Conservation (phyloP, 1,140 invertebrate species). For the Bombus pascuorum region DNA sequence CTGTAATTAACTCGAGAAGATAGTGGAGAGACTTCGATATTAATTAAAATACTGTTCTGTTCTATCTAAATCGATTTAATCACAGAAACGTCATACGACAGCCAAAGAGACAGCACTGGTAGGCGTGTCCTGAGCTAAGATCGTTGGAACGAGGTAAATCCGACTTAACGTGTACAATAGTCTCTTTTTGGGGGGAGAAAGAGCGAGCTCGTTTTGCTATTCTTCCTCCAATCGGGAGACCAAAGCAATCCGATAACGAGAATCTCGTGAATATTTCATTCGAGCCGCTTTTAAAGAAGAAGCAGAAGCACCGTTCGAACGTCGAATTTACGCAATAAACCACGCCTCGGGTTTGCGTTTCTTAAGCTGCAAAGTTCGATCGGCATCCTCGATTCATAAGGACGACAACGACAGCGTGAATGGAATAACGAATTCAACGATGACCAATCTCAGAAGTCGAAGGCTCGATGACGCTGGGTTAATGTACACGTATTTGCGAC, state of each 20-base stretch:
- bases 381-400: constrained; percentile 50
- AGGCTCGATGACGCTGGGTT: neutral
- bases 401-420: constrained; percentile 18
- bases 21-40: neutral
- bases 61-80: neutral
- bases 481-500: neutral
- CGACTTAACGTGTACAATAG: neutral
- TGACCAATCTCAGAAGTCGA: neutral
- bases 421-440: constrained; percentile 23
- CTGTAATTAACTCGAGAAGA: neutral
- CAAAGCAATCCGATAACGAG: neutral
- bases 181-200: neutral
- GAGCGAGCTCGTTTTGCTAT: neutral
- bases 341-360: neutral
- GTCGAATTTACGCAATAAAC: neutral
- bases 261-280: constrained; percentile 2
- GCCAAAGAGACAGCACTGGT: neutral
- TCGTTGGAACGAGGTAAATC: constrained; percentile 1
- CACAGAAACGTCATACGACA: neutral
- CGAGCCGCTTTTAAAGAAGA: neutral
- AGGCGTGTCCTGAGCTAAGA: constrained; percentile 13
- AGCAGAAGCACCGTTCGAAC: too few species aligned
- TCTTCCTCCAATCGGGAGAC: neutral
- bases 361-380: constrained; percentile 32
- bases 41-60: neutral